Conservation (phyloP, 2,888 invertebrate genomes). For the Aphidius colemani region DNA sequence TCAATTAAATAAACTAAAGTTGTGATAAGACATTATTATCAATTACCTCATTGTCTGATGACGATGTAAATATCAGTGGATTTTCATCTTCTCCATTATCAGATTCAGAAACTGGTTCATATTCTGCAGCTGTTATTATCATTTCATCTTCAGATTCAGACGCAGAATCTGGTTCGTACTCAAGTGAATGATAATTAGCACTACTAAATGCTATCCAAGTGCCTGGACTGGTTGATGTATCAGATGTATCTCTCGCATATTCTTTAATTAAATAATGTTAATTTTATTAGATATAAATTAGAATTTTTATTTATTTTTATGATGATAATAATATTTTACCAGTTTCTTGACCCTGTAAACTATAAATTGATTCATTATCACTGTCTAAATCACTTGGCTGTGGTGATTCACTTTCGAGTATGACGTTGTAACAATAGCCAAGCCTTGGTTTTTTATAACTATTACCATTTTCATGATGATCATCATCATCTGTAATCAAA, state of each 20-base stretch:
- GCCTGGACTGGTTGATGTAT: slow-evolving; percentile 40
- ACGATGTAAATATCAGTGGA: slow-evolving; percentile 39
- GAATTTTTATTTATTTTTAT: neutral
- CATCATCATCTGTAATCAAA: slow-evolving; percentile 41
- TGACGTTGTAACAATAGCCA: slow-evolving; percentile 46
- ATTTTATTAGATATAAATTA: neutral
- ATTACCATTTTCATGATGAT: slow-evolving; percentile 30
- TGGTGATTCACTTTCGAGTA: slow-evolving; percentile 61
- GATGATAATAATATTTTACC: slow-evolving; percentile 59
- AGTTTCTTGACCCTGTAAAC: slow-evolving; percentile 70
- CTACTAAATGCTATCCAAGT: slow-evolving; percentile 35
- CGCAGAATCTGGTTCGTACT: too few relatives aligned
- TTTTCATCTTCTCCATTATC: slow-evolving; percentile 36
- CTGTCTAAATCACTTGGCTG: slow-evolving; percentile 49
- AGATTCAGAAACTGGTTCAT: slow-evolving; percentile 46
- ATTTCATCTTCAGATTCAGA: slow-evolving; percentile 35
- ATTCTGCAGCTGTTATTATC: slow-evolving; percentile 41
- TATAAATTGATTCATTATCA: slow-evolving; percentile 66
- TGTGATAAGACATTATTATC: neutral
- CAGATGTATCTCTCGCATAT: slow-evolving; percentile 47
- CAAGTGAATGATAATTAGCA: too few relatives aligned
- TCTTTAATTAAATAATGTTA: slow-evolving; percentile 34
- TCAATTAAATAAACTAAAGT: neutral
- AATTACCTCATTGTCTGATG: slow-evolving; percentile 49
- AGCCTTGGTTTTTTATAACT: slow-evolving; percentile 37